Evolutionary conservation across 1,140 invertebrate genomes (phyloP), one percentile per base, ranked within the genome.

Genomic region (Aplysia californica): DNA sequence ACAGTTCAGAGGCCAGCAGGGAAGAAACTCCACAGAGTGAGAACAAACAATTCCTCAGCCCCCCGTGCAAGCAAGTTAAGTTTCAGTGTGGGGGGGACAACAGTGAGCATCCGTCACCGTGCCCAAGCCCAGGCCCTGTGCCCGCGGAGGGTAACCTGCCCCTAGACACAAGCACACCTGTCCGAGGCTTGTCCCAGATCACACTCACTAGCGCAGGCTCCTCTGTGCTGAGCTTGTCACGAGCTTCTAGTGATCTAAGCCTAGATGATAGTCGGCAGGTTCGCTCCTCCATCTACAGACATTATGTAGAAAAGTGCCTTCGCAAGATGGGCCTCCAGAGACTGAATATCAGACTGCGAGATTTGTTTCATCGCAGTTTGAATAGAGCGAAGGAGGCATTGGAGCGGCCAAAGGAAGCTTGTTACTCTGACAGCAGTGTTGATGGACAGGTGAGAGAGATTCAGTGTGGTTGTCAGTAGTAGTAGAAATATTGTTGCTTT

Each of bases 291-390:
- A 66, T 88, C 3, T 91, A 90, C 82, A 88, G 95, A 75, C 93
- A 94, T 80, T 97, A 95, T 85, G 96, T 97, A 71, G 94, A 96
- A 86, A 95, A 96, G 88, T 93, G 95, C 64, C 89, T 97, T 26
- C 96, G 96, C 88, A 95, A 94, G 21, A 93, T 94, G 80, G 95
- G 96, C 0, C 90, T 97, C 59, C 92, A 93, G 39, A 95, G 96
- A 85, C 94, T 90, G 71, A 85, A 90, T 74, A 75, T 87, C 35
- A 83, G 89, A 71, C 83, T 91, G 6, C 72, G 84, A 61, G 85
- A 89, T 70, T 79, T 91, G 38, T 83, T 91, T 56, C 85, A 89
- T 67, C 82, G 86, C 73, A 86, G 88, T 41, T 79, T 91, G 61
- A 84, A 84, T 33, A 82, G 89, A 50, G 89, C 90, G 20, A 88